Evolutionary conservation across 1,140 invertebrate genomes (phyloP).

Genomic region (Rhagoletis zephyria): DNA sequence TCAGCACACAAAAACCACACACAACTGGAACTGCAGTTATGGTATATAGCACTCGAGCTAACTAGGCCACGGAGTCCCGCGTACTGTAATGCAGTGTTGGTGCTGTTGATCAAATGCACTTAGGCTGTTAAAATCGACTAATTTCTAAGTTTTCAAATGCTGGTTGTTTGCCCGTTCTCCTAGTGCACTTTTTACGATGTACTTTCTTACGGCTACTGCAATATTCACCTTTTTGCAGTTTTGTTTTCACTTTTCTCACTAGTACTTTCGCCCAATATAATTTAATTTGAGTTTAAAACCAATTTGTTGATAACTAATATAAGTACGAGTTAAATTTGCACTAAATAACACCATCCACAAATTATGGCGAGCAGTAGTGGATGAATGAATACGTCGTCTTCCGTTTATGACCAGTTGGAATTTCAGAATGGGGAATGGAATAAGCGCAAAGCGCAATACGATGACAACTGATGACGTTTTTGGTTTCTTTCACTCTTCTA

Average conservation of each 20-base stretch:
- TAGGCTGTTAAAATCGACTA: conserved; percentile 1
- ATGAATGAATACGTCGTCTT: conserved; percentile 39
- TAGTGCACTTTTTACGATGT: neutral
- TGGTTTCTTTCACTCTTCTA: neutral
- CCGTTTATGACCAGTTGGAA: conserved; percentile 35
- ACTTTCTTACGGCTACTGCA: neutral
- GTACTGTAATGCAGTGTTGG: neutral
- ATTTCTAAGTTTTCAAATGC: neutral
- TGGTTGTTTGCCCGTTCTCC: conserved; percentile 11
- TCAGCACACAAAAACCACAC: neutral
- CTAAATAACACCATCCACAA: neutral
- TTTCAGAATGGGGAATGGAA: conserved; percentile 26
- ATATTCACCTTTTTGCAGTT: neutral
- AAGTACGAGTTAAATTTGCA: neutral
- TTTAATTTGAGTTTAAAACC: neutral
- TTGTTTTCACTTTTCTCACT: neutral
- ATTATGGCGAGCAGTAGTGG: conserved; percentile 22
- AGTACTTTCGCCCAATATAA: neutral
- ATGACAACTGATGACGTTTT: conserved; percentile 50
- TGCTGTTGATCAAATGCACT: neutral
- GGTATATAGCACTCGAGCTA: neutral
- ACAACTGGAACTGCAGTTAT: neutral
- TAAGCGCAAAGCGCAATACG: neutral
- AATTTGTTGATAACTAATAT: neutral
- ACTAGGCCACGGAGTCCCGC: neutral